Evolutionary conservation across 2,797 vertebrate species (phyloP).

Genomic region (Poeciliopsis paucimaculata): DNA sequence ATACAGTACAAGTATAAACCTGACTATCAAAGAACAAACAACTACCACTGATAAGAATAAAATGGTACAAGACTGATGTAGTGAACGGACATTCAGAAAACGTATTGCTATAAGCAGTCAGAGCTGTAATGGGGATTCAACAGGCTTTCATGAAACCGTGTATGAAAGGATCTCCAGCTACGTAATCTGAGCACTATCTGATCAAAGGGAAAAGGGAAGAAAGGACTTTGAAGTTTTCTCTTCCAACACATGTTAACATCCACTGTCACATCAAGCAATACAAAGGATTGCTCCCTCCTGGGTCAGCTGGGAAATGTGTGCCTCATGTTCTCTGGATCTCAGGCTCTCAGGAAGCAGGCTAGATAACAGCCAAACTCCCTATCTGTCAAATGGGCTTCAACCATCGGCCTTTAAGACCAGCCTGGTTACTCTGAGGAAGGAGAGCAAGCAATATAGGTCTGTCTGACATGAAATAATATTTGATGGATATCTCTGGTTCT

Average conservation of each 20-base stretch:
- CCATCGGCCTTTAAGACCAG: background rate
- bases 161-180: background rate
- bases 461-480: background rate
- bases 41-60: background rate
- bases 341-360: background rate
- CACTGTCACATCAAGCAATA: background rate
- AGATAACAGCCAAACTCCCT: background rate
- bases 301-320: background rate
- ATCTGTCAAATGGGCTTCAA: background rate
- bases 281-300: background rate
- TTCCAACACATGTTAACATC: background rate
- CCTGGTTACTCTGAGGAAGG: background rate
- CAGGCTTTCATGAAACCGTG: background rate
- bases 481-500: background rate
- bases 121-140: background rate
- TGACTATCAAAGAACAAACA: background rate
- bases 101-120: background rate
- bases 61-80: background rate
- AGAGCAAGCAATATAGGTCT: background rate
- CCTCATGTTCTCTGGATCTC: background rate
- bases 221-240: background rate
- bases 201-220: background rate
- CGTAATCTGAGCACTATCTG: background rate
- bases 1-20: background rate
- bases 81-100: background rate